Conservation (phyloP, 2,888 invertebrate species). For the Campoplex capitator region DNA sequence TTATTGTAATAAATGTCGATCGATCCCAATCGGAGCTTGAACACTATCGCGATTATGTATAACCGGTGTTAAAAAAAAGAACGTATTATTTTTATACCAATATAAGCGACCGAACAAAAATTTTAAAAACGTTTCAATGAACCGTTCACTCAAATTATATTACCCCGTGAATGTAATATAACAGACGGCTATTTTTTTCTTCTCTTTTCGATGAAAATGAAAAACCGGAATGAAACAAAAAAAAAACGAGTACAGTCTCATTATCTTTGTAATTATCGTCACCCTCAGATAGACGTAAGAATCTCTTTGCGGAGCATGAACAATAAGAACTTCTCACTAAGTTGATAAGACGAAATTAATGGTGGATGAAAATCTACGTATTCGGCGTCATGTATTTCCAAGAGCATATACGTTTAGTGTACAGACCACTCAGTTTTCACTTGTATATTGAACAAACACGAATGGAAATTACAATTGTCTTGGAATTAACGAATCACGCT, state of each 20-base stretch:
- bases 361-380: slow-evolving; percentile 35
- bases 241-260: slow-evolving; percentile 30
- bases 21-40: slow-evolving; percentile 16
- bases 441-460: slow-evolving; percentile 29
- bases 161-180: not conserved
- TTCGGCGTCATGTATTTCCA: slow-evolving; percentile 24
- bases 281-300: slow-evolving; percentile 38
- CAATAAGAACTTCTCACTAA: slow-evolving; percentile 40
- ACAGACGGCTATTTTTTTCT: slow-evolving; percentile 25
- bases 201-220: slow-evolving; percentile 36
- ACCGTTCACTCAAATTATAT: slow-evolving; percentile 8
- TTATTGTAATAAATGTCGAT: slow-evolving; percentile 10
- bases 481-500: slow-evolving; percentile 40
- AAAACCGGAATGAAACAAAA: slow-evolving; percentile 22
- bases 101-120: slow-evolving; percentile 56
- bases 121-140: not conserved
- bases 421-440: slow-evolving; percentile 58
- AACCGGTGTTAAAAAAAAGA: slow-evolving; percentile 58
- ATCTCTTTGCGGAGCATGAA: slow-evolving; percentile 43
- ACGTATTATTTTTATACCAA: slow-evolving; percentile 71
- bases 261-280: slow-evolving; percentile 49
- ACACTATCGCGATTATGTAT: slow-evolving; percentile 32
- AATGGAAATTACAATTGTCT: slow-evolving; percentile 35
- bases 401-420: slow-evolving; percentile 57
- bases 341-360: slow-evolving; percentile 17